Percentiles rank a stretch among this genome's conserved stretches.
Conservation (phyloP, 2,888 invertebrate species). For the Heliconius charithonia region DNA sequence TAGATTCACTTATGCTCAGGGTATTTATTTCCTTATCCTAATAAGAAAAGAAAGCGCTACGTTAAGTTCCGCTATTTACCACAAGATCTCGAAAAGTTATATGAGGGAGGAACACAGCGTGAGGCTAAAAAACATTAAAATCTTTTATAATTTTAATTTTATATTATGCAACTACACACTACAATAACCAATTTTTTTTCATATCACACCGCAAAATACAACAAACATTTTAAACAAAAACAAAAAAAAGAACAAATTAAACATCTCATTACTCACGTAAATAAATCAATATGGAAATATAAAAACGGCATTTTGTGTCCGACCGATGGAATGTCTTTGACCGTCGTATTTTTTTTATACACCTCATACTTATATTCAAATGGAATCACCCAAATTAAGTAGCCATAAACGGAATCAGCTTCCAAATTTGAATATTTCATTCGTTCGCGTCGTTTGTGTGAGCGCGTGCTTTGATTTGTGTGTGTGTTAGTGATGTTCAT, state of each 20-base stretch:
- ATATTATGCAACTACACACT: no score
- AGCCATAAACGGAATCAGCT: conserved; percentile 84
- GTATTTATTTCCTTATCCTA: neutral
- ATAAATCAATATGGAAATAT: conserved; percentile 45
- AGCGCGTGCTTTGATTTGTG: conserved; percentile 77
- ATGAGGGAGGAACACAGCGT: no score
- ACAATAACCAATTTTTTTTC: no score
- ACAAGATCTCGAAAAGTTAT: neutral
- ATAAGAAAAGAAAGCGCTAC: neutral
- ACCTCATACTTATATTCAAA: conserved; percentile 76
- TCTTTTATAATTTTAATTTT: no score
- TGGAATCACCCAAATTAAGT: conserved; percentile 84
- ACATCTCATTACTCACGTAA: conserved; percentile 43
- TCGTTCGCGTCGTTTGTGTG: conserved; percentile 62
- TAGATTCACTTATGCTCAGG: neutral
- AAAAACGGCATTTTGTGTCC: conserved; percentile 41
- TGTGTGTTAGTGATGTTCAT: conserved; percentile 48
- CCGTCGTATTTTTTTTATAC: conserved; percentile 60
- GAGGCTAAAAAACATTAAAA: no score
- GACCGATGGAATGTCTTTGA: conserved; percentile 73
- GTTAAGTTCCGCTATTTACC: neutral
- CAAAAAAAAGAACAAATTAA: conserved; percentile 31
- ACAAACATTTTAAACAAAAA: neutral
- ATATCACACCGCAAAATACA: neutral
- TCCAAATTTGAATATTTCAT: conserved; percentile 84